phyloP scores from a whole-genome alignment of 2,113 vertebrate genomes.

The Tetraodon nigroviridis region DNA sequence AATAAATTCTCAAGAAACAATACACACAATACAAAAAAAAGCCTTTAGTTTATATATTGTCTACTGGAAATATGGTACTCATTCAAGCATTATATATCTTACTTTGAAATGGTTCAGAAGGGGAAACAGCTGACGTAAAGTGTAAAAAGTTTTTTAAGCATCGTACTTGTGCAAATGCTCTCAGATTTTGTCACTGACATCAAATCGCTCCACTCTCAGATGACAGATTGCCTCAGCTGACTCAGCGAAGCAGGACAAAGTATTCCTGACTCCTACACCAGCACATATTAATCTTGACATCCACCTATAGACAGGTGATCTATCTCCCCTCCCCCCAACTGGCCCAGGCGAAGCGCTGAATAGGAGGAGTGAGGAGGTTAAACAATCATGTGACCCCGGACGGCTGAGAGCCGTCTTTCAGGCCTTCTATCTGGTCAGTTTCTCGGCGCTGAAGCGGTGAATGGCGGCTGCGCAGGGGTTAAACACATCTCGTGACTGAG shows the following conservation, averaged over 20 bases:
- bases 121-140: no score
- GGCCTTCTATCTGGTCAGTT: neutral
- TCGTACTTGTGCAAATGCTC: no score
- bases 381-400: constrained; percentile 11
- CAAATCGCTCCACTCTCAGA: constrained; percentile 10
- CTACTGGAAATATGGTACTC: no score
- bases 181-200: no score
- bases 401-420: neutral
- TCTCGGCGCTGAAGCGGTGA: neutral
- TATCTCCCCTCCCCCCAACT: neutral
- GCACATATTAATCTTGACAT: constrained; percentile 4
- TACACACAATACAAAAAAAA: constrained; percentile 15
- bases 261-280: constrained; percentile 10
- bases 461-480: constrained; percentile 24
- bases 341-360: neutral
- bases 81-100: no score
- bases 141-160: no score
- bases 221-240: constrained; percentile 52
- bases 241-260: constrained; percentile 42
- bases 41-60: no score
- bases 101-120: no score
- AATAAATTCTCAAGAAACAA: constrained; percentile 29
- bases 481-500: constrained; percentile 37
- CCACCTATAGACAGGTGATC: neutral
- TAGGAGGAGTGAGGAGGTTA: constrained; percentile 16